phyloP scores from a whole-genome alignment of 2,113 vertebrate species.

The Sterna hirundo region DNA sequence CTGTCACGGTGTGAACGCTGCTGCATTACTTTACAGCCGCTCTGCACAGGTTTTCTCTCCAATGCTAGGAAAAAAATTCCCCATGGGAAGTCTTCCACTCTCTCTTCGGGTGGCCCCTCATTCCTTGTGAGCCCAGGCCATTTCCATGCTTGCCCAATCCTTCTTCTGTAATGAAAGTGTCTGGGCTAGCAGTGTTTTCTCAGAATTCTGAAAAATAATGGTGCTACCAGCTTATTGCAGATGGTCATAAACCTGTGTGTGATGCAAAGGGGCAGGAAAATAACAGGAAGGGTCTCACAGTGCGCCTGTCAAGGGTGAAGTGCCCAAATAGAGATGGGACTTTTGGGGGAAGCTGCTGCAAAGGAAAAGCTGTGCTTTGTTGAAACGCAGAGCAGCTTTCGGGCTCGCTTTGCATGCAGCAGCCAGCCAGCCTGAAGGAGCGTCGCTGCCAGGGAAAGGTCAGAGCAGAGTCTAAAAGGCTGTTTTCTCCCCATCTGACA shows the following conservation, averaged over 20 bases:
- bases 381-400: not conserved
- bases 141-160: not conserved
- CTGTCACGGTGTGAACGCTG: not conserved
- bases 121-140: not conserved
- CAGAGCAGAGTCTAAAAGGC: conserved; percentile 9
- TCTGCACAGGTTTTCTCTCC: not conserved
- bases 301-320: not conserved
- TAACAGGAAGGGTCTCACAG: not conserved
- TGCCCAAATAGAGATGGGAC: not conserved
- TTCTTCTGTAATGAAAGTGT: not conserved
- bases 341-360: not conserved
- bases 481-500: conserved; percentile 7
- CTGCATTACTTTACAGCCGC: not conserved
- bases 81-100: not conserved
- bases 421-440: not conserved
- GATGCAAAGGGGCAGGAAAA: not conserved
- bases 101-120: not conserved
- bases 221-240: not conserved
- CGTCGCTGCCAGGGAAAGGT: not conserved
- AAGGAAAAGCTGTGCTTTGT: not conserved
- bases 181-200: not conserved
- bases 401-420: not conserved
- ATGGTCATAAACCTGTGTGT: not conserved
- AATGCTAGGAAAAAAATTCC: not conserved
- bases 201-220: not conserved